These are phyloP conservation scores for Argyrosomus regius DNA, from an alignment of 2,797 vertebrate genomes.

Conservation along the genomic window DNA sequence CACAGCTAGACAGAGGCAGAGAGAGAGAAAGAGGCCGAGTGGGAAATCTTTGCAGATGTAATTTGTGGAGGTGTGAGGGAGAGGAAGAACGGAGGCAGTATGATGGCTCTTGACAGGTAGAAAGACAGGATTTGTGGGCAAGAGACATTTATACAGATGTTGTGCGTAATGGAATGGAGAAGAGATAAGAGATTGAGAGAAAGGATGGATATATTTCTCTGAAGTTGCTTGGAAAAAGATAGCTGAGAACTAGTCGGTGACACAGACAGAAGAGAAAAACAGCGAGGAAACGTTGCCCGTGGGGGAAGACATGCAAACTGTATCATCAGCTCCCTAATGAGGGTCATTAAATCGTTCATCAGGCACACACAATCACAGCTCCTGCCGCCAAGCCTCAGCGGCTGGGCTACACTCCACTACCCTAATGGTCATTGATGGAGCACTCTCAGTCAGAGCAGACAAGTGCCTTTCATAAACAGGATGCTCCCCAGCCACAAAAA, in stretches of 20 bases:
- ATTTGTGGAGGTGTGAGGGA: constrained; percentile 43
- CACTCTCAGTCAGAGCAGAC: constrained; percentile 52
- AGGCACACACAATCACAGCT: constrained; percentile 71
- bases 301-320: constrained; percentile 61
- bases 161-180: constrained; percentile 1
- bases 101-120: constrained; percentile 13
- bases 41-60: constrained; percentile 38
- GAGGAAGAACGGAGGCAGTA: constrained; percentile 8
- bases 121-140: constrained; percentile 5
- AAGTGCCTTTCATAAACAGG: constrained; percentile 63
- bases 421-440: constrained; percentile 77
- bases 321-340: constrained; percentile 76
- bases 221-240: constrained; percentile 35
- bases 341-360: constrained; percentile 75
- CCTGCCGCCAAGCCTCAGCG: constrained; percentile 42
- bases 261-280: constrained; percentile 44
- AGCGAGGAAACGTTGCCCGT: constrained; percentile 53
- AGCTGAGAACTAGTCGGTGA: not conserved
- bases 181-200: constrained; percentile 27
- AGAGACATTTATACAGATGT: constrained; percentile 29
- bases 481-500: constrained; percentile 34
- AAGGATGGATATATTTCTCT: constrained; percentile 21
- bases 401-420: constrained; percentile 58
- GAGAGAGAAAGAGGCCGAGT: not conserved
- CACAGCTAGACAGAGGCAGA: constrained; percentile 20